A percentile compares a stretch with the other conserved stretches of the same genome.
phyloP scores from a whole-genome alignment of 2,797 vertebrate genomes.

The Glyptemys insculpta region DNA sequence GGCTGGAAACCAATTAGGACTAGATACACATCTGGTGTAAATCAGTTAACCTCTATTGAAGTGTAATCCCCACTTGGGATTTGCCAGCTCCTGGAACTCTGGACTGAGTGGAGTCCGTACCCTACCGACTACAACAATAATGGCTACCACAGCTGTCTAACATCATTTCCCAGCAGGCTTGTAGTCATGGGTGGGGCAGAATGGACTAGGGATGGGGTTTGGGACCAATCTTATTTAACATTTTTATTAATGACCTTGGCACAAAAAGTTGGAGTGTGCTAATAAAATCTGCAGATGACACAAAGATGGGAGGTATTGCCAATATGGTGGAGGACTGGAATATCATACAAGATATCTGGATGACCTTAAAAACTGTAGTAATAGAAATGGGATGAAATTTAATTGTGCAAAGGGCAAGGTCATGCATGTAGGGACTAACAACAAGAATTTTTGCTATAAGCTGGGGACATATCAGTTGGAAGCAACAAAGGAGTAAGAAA shows the following conservation, averaged over 20 bases:
- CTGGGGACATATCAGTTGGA: neutral
- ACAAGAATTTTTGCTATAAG: neutral
- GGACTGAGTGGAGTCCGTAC: neutral
- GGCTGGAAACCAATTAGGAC: neutral
- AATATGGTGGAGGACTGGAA: neutral
- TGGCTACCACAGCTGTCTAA: neutral
- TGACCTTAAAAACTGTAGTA: neutral
- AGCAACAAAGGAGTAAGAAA: neutral
- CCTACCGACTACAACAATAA: neutral
- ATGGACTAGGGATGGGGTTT: neutral
- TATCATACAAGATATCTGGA: neutral
- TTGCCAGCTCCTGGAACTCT: neutral
- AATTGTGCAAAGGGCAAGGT: neutral
- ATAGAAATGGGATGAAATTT: neutral
- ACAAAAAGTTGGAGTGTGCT: neutral
- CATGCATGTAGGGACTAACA: neutral
- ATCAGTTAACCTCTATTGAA: neutral
- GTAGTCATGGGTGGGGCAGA: neutral
- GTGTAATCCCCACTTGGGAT: neutral
- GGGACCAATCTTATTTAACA: neutral
- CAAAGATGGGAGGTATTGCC: neutral
- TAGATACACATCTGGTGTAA: neutral
- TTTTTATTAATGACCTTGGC: neutral
- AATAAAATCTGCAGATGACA: neutral
- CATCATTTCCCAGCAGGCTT: neutral